Percentiles rank a stretch among this genome's conserved stretches.
These are phyloP conservation scores for Melanostoma scalare DNA, from an alignment of 2,888 invertebrate genomes.

Conservation along the genomic window DNA sequence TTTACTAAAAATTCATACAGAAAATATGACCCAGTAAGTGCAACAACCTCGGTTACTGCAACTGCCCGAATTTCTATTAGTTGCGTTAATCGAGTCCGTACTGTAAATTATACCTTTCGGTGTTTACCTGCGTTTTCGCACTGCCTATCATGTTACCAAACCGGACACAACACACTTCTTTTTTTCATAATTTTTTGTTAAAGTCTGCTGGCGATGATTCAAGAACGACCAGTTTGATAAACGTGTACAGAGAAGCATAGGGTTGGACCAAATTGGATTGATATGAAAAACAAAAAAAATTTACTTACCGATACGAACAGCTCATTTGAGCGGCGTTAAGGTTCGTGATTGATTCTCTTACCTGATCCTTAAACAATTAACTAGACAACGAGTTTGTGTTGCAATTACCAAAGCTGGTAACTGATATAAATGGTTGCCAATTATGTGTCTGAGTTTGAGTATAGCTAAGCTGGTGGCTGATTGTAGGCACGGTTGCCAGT, in stretches of 20 bases:
- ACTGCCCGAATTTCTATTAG: no score
- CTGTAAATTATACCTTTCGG: conserved; percentile 51
- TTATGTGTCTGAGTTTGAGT: conserved; percentile 28
- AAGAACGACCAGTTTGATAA: conserved; percentile 29
- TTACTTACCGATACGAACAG: conserved; percentile 50
- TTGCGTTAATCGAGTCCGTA: no score
- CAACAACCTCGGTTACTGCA: no score
- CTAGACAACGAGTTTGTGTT: conserved; percentile 81
- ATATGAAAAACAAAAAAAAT: neutral
- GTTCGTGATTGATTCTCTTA: conserved; percentile 70
- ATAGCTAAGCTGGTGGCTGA: conserved; percentile 1
- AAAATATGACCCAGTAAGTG: no score
- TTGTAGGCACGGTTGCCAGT: no score
- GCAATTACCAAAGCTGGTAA: conserved; percentile 69
- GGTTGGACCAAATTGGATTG: neutral
- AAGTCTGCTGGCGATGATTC: neutral
- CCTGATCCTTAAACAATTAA: conserved; percentile 77
- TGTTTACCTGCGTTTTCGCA: conserved; percentile 65
- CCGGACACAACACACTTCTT: conserved; percentile 48
- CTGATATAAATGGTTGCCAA: conserved; percentile 67
- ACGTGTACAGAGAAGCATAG: conserved; percentile 23
- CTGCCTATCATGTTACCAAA: conserved; percentile 52
- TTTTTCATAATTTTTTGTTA: conserved; percentile 1
- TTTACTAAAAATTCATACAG: no score
- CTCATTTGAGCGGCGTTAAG: conserved; percentile 72